A percentile compares a stretch with the other conserved stretches of the same genome.
Conservation (phyloP, 2,113 vertebrate species). For the Orthonyx spaldingii region DNA sequence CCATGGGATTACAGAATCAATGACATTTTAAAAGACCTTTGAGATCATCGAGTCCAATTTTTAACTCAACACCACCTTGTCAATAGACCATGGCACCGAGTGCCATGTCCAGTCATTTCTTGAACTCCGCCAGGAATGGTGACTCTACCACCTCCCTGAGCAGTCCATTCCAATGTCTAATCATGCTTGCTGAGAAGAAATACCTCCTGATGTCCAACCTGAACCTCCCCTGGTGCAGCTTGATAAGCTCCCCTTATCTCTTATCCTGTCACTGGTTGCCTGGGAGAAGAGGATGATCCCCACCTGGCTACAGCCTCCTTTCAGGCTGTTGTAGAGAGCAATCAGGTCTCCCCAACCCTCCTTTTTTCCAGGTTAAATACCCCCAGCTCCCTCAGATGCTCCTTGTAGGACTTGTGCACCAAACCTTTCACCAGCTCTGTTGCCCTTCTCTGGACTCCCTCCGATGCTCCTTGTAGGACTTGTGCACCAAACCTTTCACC, state of each 20-base stretch:
- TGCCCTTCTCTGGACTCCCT: not conserved
- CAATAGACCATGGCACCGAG: too few species aligned
- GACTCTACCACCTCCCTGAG: not conserved
- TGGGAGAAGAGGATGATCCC: accelerated
- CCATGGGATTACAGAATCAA: not conserved
- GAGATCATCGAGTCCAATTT: not conserved
- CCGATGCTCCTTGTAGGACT: not conserved
- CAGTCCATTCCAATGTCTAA: not conserved
- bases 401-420: not conserved
- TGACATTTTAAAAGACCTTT: not conserved
- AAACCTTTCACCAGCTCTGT: accelerated
- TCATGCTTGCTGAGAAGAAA: not conserved
- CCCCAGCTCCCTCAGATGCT: not conserved
- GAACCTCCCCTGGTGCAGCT: not conserved
- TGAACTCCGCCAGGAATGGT: not conserved
- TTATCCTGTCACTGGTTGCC: accelerated
- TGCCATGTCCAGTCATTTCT: not conserved
- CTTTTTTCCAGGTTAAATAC: not conserved
- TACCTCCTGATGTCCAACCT: not conserved
- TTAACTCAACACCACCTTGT: not conserved
- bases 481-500: not conserved
- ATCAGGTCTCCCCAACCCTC: not conserved
- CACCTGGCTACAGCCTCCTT: not conserved
- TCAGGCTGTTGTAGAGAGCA: not conserved
- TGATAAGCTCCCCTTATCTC: not conserved